Conservation (phyloP, 2,113 vertebrate species). For the Lepisosteus oculatus region DNA sequence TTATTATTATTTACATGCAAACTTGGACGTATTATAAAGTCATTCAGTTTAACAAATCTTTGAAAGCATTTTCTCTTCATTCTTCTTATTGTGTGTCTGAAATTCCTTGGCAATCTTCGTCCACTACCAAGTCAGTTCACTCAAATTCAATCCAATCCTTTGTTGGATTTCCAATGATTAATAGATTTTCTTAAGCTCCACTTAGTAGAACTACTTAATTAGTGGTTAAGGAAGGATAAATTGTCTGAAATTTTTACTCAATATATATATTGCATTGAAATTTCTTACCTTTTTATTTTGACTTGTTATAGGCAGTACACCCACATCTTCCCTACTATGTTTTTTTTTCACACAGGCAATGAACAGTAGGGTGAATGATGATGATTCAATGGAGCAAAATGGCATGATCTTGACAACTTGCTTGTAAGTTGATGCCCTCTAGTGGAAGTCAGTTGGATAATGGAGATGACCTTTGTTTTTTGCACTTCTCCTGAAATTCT, state of each 20-base stretch:
- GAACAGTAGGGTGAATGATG: background rate
- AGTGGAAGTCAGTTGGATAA: constrained; percentile 30
- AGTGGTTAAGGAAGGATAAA: constrained; percentile 52
- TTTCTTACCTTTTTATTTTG: too few relatives aligned
- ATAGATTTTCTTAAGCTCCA: constrained; percentile 55
- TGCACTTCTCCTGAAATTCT: too few relatives aligned
- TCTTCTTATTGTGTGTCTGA: background rate
- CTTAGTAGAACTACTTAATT: constrained; percentile 46
- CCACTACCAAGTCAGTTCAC: background rate
- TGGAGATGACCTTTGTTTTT: constrained; percentile 5
- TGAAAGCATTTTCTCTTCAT: background rate
- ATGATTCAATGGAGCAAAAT: constrained; percentile 3
- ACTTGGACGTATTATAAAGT: too few relatives aligned
- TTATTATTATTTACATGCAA: too few relatives aligned
- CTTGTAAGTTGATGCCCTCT: constrained; percentile 34
- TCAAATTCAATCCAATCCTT: background rate
- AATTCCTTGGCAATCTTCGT: background rate
- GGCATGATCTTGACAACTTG: constrained; percentile 16
- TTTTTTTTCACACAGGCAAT: background rate
- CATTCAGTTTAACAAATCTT: too few relatives aligned
- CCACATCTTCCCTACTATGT: background rate
- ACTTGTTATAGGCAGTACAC: too few relatives aligned
- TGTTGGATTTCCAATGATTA: constrained; percentile 45
- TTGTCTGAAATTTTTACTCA: too few relatives aligned
- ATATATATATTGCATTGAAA: too few relatives aligned